Base-by-base conservation (phyloP, 1,140 invertebrate genomes). In the Lordiphosa mommai region DNA sequence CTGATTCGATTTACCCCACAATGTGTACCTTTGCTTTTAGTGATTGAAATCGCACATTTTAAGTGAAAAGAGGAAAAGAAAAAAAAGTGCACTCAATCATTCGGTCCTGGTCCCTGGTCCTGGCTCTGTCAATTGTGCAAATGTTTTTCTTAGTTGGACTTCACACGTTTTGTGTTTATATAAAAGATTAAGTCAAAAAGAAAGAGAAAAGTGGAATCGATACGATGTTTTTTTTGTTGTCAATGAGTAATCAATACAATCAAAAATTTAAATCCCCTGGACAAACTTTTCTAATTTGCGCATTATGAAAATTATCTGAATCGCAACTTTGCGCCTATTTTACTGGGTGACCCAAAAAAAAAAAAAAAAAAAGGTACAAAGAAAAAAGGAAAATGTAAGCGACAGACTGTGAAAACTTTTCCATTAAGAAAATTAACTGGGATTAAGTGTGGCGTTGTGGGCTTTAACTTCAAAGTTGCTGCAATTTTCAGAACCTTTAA, bases 31-130 rank as follows among this genome's bases (percentile, higher is more conserved):
- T 80, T 82, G 71, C 77, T 82, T 84, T 84, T 84, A 84, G 77
- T 84, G 77, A 82, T 82, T 82, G 76, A 82, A 82, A 82, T 82
- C 76, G 76, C 76, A 74, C 76, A 82, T 82, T 82, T 84, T 76
- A 82, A 82, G 76, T 82, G 77, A 82, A 80, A 82, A 84, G 27
- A 43, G 27, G 82, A 82, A 82, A 84, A 82, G 77, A 66, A 71
- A 72, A 82, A 77, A 76, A 71, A 82, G 67, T 82, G 76, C 76
- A 82, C 76, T 82, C 76, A 82, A 82, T 82, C 76, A 82, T 82
- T 82, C 71, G 23, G 33, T 27, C 36, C 17, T 67, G 34, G 32
- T 16, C 59, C 27, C 37, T 55, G 10, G 34, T 20, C 34, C 32
- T 58, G 38, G 38, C 36, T 30, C 48, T 36, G 36, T 14, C 50